Percentiles rank a stretch among this genome's conserved stretches.
These are phyloP conservation scores for Synanthedon vespiformis DNA, from an alignment of 2,888 invertebrate species.

Conservation along the genomic window DNA sequence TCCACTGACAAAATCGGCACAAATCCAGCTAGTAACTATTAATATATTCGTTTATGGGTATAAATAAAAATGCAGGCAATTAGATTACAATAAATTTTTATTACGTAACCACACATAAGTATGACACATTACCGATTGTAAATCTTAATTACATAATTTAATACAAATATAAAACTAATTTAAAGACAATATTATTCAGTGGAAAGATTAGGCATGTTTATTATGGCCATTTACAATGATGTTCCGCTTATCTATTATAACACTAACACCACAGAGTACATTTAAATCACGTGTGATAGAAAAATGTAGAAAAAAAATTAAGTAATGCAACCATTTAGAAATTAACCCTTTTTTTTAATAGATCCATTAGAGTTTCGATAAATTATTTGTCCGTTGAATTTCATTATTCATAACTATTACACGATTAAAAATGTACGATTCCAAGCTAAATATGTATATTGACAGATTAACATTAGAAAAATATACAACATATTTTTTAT, in stretches of 20 bases:
- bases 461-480: no score
- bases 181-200: slow-evolving; percentile 10
- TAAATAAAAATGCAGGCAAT: no score
- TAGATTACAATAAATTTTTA: slow-evolving; percentile 18
- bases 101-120: slow-evolving; percentile 58
- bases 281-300: background rate
- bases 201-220: slow-evolving; percentile 32
- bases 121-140: slow-evolving; percentile 59
- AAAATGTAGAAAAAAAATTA: slow-evolving; percentile 2
- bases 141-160: slow-evolving; percentile 36
- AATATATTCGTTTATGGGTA: no score
- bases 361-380: no score
- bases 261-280: slow-evolving; percentile 14
- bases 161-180: background rate
- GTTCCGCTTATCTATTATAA: slow-evolving; percentile 6
- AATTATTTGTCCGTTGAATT: no score
- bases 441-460: no score
- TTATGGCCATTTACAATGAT: slow-evolving; percentile 3
- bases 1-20: no score
- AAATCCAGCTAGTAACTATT: no score
- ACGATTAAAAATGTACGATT: no score
- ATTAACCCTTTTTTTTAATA: no score
- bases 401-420: no score
- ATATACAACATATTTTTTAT: no score
- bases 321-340: background rate